These are phyloP conservation scores for Pterostichus niger DNA, from an alignment of 2,888 invertebrate species.

Conservation along the genomic window DNA sequence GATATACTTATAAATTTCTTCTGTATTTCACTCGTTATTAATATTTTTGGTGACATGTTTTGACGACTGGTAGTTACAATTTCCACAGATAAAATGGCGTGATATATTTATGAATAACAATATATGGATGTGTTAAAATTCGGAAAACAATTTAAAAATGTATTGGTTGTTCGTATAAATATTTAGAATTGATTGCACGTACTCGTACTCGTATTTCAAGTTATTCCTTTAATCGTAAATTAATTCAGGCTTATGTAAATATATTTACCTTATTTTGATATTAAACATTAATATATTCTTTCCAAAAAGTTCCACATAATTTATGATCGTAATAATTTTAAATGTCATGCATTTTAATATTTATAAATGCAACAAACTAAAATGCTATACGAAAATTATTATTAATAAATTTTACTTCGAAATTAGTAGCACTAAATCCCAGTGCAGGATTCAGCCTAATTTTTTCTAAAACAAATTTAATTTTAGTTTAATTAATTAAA, in stretches of 20 bases:
- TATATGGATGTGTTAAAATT: background rate
- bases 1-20: too few relatives aligned
- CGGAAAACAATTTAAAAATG: background rate
- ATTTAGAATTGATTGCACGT: conserved; percentile 8
- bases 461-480: too few relatives aligned
- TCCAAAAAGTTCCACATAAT: conserved; percentile 38
- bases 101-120: background rate
- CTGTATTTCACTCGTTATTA: too few relatives aligned
- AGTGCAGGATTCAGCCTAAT: too few relatives aligned
- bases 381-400: background rate
- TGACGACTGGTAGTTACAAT: too few relatives aligned
- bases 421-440: too few relatives aligned
- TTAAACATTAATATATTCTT: conserved; percentile 40
- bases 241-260: conserved; percentile 44
- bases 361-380: conserved; percentile 21
- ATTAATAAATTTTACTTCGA: too few relatives aligned
- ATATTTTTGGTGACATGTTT: too few relatives aligned
- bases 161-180: conserved; percentile 8
- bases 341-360: conserved; percentile 43
- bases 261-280: conserved; percentile 28
- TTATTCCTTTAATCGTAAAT: conserved; percentile 39
- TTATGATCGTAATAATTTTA: conserved; percentile 50
- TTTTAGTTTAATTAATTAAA: too few relatives aligned
- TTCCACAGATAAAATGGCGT: too few relatives aligned
- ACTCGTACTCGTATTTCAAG: background rate